Base-by-base conservation (phyloP, 2,888 invertebrate genomes). In the Phymatocera aterrima region DNA sequence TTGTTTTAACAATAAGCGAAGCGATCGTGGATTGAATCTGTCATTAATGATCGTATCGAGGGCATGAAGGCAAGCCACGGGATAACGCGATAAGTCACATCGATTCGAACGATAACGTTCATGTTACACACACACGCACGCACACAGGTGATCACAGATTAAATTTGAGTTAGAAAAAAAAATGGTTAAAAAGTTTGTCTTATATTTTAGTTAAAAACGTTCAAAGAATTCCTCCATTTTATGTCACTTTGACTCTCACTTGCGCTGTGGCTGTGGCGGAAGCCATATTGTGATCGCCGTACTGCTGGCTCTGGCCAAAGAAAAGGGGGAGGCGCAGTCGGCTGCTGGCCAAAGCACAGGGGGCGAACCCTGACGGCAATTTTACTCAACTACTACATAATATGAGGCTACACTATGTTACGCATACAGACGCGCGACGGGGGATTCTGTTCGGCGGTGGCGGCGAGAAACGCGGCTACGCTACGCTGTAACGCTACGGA, bases 231-330 rank as follows among this genome's bases (percentile, higher is more conserved):
- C 81, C 83, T 80, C 83, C 82, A 83, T 79, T 64, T 65, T 70
- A 80, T 84, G 84, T 84, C 83, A 81, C 84, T 84, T 83, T 86
- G 84, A 88, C 87, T 88, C 87, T 88, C 88, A 86, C 88, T 89
- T 84, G 85, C n/a, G n/a, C 86, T 87, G n/a, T n/a, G 81, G 84
- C 87, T 83, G 82, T 87, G 86, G 88, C 89, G 89, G 90, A 90
- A 90, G 90, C 90, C 90, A 90, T 90, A 90, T 90, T 90, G 90
- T 88, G 85, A 85, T 78, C 78, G 74, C 84, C 85, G 84, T 78
- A 75, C 70, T 70, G 70, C n/a, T n/a, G n/a, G n/a, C 57, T 57
- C 57, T 28, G 57, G 57, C n/a, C 28, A 75, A 54, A 57, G 75
- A 75, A 75, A 60, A 60, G 75, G 57, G 75, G 75, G 75, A 75